phyloP scores from a whole-genome alignment of 2,888 invertebrate species.

The Masnerella sp. region DNA sequence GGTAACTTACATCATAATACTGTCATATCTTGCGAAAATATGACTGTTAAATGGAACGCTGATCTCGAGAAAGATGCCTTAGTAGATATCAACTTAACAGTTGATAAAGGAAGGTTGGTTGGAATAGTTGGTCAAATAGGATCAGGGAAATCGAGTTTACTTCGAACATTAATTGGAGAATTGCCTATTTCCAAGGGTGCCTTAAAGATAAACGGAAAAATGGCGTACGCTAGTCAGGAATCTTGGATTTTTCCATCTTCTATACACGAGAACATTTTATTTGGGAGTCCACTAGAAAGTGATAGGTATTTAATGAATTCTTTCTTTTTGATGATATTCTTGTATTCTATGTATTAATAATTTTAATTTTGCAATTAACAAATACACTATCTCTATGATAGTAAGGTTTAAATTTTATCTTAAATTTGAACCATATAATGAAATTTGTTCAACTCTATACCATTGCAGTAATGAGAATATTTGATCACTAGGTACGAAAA shows the following conservation, averaged over 20 bases:
- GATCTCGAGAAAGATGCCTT: slow-evolving; percentile 83
- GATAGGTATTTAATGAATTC: slow-evolving; percentile 53
- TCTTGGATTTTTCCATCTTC: slow-evolving; percentile 89
- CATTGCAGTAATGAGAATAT: neutral
- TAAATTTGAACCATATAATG: neutral
- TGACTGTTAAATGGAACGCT: slow-evolving; percentile 84
- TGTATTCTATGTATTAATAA: too few relatives aligned
- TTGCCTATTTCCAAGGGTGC: slow-evolving; percentile 83
- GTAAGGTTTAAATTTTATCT: too few relatives aligned
- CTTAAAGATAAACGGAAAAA: slow-evolving; percentile 81
- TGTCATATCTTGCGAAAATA: slow-evolving; percentile 79
- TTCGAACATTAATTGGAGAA: slow-evolving; percentile 82
- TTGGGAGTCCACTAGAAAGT: slow-evolving; percentile 71
- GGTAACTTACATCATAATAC: slow-evolving; percentile 19
- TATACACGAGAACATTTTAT: slow-evolving; percentile 81
- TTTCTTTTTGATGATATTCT: neutral
- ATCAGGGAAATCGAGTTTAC: slow-evolving; percentile 81
- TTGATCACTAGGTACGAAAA: slow-evolving; percentile 70
- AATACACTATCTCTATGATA: too few relatives aligned
- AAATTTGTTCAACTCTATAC: too few relatives aligned
- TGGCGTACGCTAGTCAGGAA: slow-evolving; percentile 89
- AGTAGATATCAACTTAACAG: slow-evolving; percentile 83
- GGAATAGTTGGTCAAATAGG: slow-evolving; percentile 84
- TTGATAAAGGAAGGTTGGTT: slow-evolving; percentile 82
- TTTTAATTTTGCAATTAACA: too few relatives aligned